Evolutionary conservation across 92 coral and sea anemone species (phyloP).

Genomic region (Phenganax subtilis): DNA sequence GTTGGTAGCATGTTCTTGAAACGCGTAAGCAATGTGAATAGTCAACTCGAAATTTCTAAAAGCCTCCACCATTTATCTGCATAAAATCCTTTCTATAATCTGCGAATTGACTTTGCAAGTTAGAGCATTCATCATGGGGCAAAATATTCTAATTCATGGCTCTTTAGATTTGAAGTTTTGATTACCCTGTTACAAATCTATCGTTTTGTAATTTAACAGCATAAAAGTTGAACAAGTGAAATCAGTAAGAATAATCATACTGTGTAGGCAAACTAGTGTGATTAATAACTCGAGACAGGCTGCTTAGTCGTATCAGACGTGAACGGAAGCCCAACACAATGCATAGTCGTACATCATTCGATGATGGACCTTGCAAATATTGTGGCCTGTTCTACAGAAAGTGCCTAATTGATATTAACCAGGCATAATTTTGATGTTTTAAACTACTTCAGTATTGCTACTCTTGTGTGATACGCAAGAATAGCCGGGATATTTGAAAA

Average conservation of each 20-base stretch:
- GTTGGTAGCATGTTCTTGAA: too few species aligned
- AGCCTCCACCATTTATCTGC: too few species aligned
- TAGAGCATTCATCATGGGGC: too few species aligned
- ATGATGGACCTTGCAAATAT: not conserved
- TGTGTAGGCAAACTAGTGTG: not conserved
- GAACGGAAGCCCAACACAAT: not conserved
- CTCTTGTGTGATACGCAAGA: not conserved
- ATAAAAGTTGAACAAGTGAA: not conserved
- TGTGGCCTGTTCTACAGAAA: not conserved
- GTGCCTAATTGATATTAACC: not conserved
- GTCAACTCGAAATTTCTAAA: too few species aligned
- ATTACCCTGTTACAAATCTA: not conserved
- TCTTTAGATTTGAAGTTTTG: too few species aligned
- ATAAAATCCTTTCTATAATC: too few species aligned
- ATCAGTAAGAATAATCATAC: not conserved
- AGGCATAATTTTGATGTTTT: not conserved
- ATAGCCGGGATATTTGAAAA: not conserved
- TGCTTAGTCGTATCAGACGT: not conserved
- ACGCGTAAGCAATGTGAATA: too few species aligned
- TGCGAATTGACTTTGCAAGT: too few species aligned
- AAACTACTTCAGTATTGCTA: too few species aligned
- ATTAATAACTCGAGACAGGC: not conserved
- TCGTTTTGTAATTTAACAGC: not conserved
- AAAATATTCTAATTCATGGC: too few species aligned
- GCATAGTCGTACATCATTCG: not conserved